Conservation (phyloP, 2,113 vertebrate species). For the Nibea coibor region DNA sequence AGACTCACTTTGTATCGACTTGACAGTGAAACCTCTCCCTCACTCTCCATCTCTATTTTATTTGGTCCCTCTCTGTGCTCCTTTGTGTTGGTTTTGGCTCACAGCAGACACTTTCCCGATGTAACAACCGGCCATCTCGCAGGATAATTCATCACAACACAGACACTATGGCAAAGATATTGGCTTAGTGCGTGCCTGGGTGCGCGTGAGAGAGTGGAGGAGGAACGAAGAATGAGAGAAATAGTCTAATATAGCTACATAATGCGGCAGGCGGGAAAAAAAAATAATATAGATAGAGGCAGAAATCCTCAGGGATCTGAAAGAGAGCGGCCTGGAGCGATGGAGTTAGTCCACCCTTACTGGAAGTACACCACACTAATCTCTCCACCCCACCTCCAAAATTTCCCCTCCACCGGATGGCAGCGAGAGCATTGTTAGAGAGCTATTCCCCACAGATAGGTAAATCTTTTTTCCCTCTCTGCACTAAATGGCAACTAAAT, state of each 20-base stretch:
- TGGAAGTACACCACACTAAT: slow-evolving; percentile 64
- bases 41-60: slow-evolving; percentile 51
- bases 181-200: slow-evolving; percentile 40
- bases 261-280: slow-evolving; percentile 51
- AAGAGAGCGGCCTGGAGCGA: slow-evolving; percentile 26
- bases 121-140: slow-evolving; percentile 48
- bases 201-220: background rate
- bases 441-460: slow-evolving; percentile 72
- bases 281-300: slow-evolving; percentile 52
- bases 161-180: slow-evolving; percentile 43
- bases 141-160: slow-evolving; percentile 58
- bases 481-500: slow-evolving; percentile 84
- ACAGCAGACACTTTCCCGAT: slow-evolving; percentile 41
- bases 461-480: slow-evolving; percentile 66
- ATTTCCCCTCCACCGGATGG: slow-evolving; percentile 51
- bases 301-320: slow-evolving; percentile 42
- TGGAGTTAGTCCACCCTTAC: slow-evolving; percentile 56
- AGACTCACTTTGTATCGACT: slow-evolving; percentile 78
- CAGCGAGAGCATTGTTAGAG: slow-evolving; percentile 54
- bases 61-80: slow-evolving; percentile 27
- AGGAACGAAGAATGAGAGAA: slow-evolving; percentile 39
- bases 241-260: slow-evolving; percentile 56
- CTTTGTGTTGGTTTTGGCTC: slow-evolving; percentile 67
- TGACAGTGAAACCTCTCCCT: slow-evolving; percentile 56
- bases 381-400: slow-evolving; percentile 26